phyloP scores from a whole-genome alignment of 2,113 vertebrate species.

The Lepidiolamprologus cunningtoni region DNA sequence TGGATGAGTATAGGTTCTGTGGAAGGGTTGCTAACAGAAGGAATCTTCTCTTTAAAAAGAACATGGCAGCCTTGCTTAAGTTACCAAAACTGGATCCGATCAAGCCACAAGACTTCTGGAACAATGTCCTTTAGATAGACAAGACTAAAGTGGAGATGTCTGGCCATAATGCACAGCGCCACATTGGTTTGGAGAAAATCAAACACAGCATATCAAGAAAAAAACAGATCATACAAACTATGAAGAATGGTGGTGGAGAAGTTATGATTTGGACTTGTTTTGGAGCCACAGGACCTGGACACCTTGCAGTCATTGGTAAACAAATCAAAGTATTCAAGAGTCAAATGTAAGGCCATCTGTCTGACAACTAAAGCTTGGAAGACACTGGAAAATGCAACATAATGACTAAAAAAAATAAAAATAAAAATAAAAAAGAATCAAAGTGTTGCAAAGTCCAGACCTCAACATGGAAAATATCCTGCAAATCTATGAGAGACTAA shows the following conservation, averaged over 20 bases:
- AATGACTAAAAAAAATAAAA: neutral
- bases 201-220: neutral
- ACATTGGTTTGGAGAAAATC: neutral
- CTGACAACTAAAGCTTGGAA: neutral
- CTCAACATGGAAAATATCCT: neutral
- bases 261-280: neutral
- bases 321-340: neutral
- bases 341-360: neutral
- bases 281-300: neutral
- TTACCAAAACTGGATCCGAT: neutral
- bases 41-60: neutral
- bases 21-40: neutral
- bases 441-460: neutral
- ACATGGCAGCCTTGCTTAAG: neutral
- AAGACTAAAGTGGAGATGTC: neutral
- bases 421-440: neutral
- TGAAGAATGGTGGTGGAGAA: neutral
- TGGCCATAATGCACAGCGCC: neutral
- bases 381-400: neutral
- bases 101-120: neutral
- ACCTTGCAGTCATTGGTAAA: neutral
- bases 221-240: neutral
- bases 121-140: neutral
- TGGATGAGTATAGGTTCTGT: neutral
- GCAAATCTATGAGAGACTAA: neutral